These are phyloP conservation scores for Zosterops japonicus DNA, from an alignment of 2,113 vertebrate genomes.

Conservation along the genomic window DNA sequence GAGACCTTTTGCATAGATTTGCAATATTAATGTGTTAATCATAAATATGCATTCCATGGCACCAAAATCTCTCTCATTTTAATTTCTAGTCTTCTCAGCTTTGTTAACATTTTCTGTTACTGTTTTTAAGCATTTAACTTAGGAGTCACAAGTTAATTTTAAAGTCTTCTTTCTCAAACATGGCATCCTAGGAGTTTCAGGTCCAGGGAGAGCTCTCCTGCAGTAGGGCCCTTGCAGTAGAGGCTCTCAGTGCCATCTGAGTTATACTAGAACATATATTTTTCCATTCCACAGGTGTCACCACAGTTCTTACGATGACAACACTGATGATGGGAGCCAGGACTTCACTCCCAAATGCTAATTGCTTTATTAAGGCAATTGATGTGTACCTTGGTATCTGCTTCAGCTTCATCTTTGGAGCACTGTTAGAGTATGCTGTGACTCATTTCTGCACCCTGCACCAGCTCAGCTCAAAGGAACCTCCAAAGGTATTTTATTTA, in stretches of 20 bases:
- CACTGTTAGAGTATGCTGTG: slow-evolving; percentile 87
- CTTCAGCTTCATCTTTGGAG: slow-evolving; percentile 92
- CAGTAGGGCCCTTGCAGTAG: background rate
- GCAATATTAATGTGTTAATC: background rate
- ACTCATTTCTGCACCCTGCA: slow-evolving; percentile 88
- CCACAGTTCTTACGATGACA: slow-evolving; percentile 89
- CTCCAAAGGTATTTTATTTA: slow-evolving; percentile 52
- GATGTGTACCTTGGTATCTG: slow-evolving; percentile 90
- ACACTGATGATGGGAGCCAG: slow-evolving; percentile 91
- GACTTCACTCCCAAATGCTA: slow-evolving; percentile 87
- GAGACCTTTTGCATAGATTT: background rate
- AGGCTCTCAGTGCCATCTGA: background rate
- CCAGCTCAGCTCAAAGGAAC: slow-evolving; percentile 58
- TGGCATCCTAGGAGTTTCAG: background rate
- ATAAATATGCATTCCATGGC: background rate
- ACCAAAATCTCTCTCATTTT: background rate
- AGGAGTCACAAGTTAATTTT: background rate
- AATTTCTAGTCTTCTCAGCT: background rate
- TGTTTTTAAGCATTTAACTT: background rate
- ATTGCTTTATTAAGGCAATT: slow-evolving; percentile 91
- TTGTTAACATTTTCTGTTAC: background rate
- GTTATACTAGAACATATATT: background rate
- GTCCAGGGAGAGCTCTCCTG: background rate
- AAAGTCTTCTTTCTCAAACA: background rate
- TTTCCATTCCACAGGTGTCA: slow-evolving; percentile 77